Evolutionary conservation across 2,888 invertebrate genomes (phyloP).

Genomic region (Lasioglossum marginatum): DNA sequence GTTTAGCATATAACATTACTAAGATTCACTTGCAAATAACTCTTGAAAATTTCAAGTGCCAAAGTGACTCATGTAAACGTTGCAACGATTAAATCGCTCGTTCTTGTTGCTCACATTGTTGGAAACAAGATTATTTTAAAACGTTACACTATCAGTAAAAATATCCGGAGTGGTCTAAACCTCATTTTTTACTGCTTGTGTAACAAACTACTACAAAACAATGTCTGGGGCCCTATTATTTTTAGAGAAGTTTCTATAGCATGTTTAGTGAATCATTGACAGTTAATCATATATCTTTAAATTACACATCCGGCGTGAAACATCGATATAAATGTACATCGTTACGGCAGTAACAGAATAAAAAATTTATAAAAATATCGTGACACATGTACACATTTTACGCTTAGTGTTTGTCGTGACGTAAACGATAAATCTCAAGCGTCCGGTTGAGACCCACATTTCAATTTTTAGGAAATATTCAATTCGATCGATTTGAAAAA

Average conservation of each 20-base stretch:
- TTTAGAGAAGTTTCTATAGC: constrained; percentile 10
- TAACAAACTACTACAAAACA: constrained; percentile 16
- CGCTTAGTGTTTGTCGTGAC: not conserved
- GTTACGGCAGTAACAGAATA: not conserved
- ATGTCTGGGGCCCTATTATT: constrained; percentile 18
- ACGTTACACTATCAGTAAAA: not conserved
- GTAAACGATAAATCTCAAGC: not conserved
- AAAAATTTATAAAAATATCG: not conserved
- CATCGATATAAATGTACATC: not conserved
- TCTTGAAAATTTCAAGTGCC: not conserved
- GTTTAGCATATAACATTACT: not conserved
- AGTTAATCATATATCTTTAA: not conserved
- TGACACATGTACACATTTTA: not conserved
- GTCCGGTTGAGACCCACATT: not conserved
- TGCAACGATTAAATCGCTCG: not conserved
- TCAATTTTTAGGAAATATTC: not conserved
- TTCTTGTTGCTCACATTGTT: not conserved
- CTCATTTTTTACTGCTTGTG: constrained; percentile 2
- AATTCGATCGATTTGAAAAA: not conserved
- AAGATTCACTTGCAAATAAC: not conserved
- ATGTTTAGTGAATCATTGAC: constrained; percentile 12
- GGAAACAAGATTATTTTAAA: not conserved
- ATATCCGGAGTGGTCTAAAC: not conserved
- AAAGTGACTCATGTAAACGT: not conserved
- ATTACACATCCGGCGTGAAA: not conserved